Evolutionary conservation across 2,797 vertebrate genomes (phyloP), one percentile per base, ranked within the genome.

Genomic region (Danio albolineatus): DNA sequence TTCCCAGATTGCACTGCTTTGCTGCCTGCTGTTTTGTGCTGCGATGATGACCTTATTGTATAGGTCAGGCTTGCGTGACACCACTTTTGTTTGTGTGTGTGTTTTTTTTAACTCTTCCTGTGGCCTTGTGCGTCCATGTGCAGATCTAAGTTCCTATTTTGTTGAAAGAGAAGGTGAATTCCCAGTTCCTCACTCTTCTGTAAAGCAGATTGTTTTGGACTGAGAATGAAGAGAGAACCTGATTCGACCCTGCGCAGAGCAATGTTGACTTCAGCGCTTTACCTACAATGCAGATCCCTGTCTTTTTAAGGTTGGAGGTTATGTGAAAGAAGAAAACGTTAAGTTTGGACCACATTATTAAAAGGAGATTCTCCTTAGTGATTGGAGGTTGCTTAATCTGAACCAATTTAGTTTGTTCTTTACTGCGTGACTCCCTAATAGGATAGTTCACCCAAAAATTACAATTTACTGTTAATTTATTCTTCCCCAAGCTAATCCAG

Each of bases 1-100:
- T 83, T 89, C 85, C 87, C 87, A 89, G 79, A 91, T 89, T 91
- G 91, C 90, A 91, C 89, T 91, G 89, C 53, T 84, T 46, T 19
- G 59, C 51, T 75, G 3, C 2, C 56, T 83, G 82, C 83, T 21
- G 19, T 43, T 61, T 6, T 41, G 19, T 56, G 44, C 9, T 4
- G 14, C 13, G 41, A 14, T 6, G 17, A 39, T 72, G 43, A 2
- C n/a, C 10, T 13, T 17, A 10, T 49, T 38, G 14, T 28, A n/a
- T n/a, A 0, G 43, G 46, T 60, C 56, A 39, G 44, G 43, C 43
- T 74, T 61, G 54, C 6, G 38, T 28, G 65, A 77, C 62, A 66
- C 51, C 10, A 39, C 49, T 21, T n/a, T 8, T 60, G 64, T 19
- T 21, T 36, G 61, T 64, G 10, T 49, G 51, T 39, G 57, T 38